phyloP scores from a whole-genome alignment of 2,113 vertebrate species.

The Vulpes vulpes region DNA sequence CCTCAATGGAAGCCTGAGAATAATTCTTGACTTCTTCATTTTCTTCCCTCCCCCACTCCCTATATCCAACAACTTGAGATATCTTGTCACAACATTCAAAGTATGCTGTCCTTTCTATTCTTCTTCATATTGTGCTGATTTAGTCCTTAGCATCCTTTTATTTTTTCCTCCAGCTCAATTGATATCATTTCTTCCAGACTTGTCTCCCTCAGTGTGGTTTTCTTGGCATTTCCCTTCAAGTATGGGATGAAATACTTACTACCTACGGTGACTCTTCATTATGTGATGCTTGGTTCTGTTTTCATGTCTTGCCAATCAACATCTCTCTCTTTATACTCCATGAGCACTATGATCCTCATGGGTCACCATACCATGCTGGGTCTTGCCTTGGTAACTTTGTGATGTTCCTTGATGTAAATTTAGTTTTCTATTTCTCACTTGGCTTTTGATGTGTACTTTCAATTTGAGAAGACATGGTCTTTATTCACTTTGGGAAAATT shows the following conservation, averaged over 20 bases:
- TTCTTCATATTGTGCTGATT: neutral
- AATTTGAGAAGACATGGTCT: neutral
- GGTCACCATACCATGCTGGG: neutral
- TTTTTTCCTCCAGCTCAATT: neutral
- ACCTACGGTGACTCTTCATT: neutral
- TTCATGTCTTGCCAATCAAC: neutral
- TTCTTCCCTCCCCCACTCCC: neutral
- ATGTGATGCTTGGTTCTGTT: neutral
- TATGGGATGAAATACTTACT: neutral
- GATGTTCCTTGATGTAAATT: neutral
- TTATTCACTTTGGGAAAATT: neutral
- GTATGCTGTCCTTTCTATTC: neutral
- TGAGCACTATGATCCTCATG: neutral
- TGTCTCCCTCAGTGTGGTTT: neutral
- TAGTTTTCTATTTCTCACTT: neutral
- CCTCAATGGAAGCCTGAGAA: neutral
- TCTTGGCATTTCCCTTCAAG: neutral
- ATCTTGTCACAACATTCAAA: neutral
- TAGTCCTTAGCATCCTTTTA: neutral
- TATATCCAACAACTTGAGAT: neutral
- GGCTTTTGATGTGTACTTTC: neutral
- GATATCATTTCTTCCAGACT: neutral
- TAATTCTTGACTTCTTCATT: neutral
- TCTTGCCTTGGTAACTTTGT: neutral
- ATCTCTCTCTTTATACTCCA: neutral